These are phyloP conservation scores for Lamellibrachia satsuma DNA, from an alignment of 2,888 invertebrate genomes.

Conservation along the genomic window DNA sequence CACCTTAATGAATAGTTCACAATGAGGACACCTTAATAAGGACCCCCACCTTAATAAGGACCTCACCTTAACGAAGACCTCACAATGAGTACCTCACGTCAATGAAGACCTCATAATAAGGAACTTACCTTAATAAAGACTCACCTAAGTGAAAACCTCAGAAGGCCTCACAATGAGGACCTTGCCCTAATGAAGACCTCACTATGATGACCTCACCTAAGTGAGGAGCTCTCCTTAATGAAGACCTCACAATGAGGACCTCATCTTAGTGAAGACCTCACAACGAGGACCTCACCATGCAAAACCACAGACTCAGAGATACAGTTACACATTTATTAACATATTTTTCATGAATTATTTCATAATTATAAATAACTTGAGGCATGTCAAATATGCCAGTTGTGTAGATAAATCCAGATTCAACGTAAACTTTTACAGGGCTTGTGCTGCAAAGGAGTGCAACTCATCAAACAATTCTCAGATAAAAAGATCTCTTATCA, in stretches of 20 bases:
- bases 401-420: background rate
- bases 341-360: conserved; percentile 8
- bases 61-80: no score
- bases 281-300: background rate
- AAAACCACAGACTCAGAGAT: background rate
- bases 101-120: no score
- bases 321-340: background rate
- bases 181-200: background rate
- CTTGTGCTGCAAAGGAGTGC: background rate
- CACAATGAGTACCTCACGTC: no score
- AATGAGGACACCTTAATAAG: no score
- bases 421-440: background rate
- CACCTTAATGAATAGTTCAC: no score
- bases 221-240: background rate
- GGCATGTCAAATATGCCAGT: background rate
- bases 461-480: background rate
- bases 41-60: no score
- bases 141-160: no score
- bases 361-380: background rate
- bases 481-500: background rate
- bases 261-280: background rate
- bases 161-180: background rate
- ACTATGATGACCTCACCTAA: background rate
- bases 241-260: background rate
- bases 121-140: no score